Conservation (phyloP, 64 coral and sea anemone genomes). For the Montipora sp. region DNA sequence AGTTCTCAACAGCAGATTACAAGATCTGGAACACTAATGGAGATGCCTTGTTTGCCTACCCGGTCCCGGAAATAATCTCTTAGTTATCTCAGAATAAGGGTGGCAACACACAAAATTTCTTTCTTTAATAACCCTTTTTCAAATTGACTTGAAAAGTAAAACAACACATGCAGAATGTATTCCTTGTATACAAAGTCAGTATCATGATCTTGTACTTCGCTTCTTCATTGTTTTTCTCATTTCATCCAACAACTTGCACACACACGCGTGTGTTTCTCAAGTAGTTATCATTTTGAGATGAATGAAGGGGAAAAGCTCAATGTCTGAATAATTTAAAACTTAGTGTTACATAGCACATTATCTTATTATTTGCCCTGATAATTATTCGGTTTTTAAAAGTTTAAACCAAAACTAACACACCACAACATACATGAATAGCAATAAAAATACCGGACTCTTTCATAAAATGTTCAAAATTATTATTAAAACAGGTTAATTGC, state of each 20-base stretch:
- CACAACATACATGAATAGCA: no score
- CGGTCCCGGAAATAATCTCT: conserved; percentile 38
- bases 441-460: no score
- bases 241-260: conserved; percentile 33
- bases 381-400: no score
- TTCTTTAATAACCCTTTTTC: background rate
- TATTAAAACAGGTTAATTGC: no score
- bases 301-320: background rate
- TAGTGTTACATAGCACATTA: no score
- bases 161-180: background rate
- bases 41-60: conserved; percentile 72
- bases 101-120: background rate
- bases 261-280: conserved; percentile 17
- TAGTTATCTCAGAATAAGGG: background rate
- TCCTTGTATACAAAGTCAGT: background rate
- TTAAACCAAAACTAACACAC: no score
- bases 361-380: no score
- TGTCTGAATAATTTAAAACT: background rate
- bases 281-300: conserved; percentile 25
- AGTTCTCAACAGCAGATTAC: conserved; percentile 89
- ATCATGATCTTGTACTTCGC: background rate
- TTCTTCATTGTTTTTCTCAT: background rate
- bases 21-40: conserved; percentile 98
- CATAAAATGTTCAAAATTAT: no score
- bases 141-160: background rate